Percentiles rank a stretch among this genome's conserved stretches.
Conservation (phyloP, 1,140 invertebrate genomes). For the Lasaia peninsularis region DNA sequence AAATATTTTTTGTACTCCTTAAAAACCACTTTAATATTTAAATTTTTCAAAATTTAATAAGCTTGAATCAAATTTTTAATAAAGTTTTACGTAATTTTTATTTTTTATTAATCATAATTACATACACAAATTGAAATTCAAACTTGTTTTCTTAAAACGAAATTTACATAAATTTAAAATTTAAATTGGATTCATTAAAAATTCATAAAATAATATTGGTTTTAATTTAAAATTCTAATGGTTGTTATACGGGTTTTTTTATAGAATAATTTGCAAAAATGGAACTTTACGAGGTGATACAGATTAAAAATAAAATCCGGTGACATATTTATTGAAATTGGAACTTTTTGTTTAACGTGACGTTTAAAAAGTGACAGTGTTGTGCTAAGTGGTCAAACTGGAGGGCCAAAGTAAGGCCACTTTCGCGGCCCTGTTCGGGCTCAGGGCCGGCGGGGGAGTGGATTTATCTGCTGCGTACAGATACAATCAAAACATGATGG, state of each 20-base stretch:
- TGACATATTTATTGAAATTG: conserved; percentile 13
- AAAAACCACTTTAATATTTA: too few species aligned
- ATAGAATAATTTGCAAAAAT: neutral
- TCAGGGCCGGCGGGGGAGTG: conserved; percentile 79
- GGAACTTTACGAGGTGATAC: conserved; percentile 9
- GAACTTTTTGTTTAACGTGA: conserved; percentile 19
- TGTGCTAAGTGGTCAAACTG: conserved; percentile 58
- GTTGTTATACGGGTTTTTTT: too few species aligned
- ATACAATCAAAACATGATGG: conserved; percentile 99
- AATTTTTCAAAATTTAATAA: too few species aligned
- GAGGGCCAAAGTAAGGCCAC: conserved; percentile 74
- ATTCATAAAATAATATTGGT: neutral
- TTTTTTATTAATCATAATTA: neutral
- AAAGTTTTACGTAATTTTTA: neutral
- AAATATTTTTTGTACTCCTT: too few species aligned
- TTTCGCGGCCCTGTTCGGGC: conserved; percentile 74
- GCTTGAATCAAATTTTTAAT: neutral
- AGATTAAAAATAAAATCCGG: conserved; percentile 1
- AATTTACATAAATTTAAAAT: neutral
- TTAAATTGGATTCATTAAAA: neutral
- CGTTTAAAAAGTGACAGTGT: conserved; percentile 19
- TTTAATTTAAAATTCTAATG: neutral
- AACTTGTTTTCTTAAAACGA: neutral
- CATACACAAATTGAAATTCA: neutral
- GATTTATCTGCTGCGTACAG: conserved; percentile 95